These are phyloP conservation scores for Brachionus manjavacas DNA, from an alignment of 1,140 invertebrate species.

Conservation along the genomic window DNA sequence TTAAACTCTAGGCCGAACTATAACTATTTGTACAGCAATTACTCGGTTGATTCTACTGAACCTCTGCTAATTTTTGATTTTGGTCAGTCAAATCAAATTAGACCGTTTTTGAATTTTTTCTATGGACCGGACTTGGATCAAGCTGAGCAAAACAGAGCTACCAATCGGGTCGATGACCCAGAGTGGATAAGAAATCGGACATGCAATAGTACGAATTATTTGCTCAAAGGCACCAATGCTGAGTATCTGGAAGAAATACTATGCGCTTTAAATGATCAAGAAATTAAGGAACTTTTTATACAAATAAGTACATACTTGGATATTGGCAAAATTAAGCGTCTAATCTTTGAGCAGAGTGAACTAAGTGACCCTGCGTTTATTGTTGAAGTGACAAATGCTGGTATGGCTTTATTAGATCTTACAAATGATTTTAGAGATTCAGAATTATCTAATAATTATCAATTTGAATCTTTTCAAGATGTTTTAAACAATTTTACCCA, in stretches of 20 bases:
- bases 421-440: not conserved
- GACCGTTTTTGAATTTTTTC: not conserved
- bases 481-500: not conserved
- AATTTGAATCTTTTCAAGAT: not conserved
- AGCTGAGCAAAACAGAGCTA: not conserved
- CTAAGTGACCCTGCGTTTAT: not conserved
- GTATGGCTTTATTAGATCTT: not conserved
- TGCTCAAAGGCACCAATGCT: not conserved
- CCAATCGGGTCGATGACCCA: not conserved
- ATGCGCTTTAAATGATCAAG: not conserved
- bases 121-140: slow-evolving; percentile 29
- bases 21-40: slow-evolving; percentile 38
- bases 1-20: slow-evolving; percentile 22
- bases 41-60: not conserved
- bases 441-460: not conserved
- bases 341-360: not conserved
- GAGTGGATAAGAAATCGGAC: not conserved
- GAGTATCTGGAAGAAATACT: not conserved
- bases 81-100: not conserved
- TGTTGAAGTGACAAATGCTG: not conserved
- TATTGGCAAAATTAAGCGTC: not conserved
- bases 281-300: not conserved
- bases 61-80: not conserved
- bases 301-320: slow-evolving; percentile 6
- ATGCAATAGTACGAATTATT: not conserved